Percentiles rank a stretch among this genome's conserved stretches.
Evolutionary conservation across 2,888 invertebrate genomes (phyloP).

Genomic region (Baronia brevicornis): DNA sequence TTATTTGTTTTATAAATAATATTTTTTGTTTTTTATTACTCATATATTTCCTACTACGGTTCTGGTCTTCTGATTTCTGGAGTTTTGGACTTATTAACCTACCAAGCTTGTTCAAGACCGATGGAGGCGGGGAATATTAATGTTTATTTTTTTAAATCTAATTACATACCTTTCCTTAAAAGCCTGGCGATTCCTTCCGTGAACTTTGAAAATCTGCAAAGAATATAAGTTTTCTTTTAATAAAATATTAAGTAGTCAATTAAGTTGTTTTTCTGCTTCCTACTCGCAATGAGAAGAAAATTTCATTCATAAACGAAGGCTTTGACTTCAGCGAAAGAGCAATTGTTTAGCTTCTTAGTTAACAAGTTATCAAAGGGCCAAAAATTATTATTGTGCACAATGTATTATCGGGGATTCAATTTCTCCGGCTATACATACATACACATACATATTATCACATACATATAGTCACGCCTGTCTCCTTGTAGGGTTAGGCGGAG

Average conservation of each 20-base stretch:
- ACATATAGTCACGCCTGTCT: too few relatives aligned
- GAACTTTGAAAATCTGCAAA: slow-evolving; percentile 29
- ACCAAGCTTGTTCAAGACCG: too few relatives aligned
- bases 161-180: slow-evolving; percentile 29
- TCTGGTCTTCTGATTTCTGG: too few relatives aligned
- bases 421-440: too few relatives aligned
- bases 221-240: slow-evolving; percentile 20
- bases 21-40: too few relatives aligned
- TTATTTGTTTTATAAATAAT: too few relatives aligned
- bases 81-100: too few relatives aligned
- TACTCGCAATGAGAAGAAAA: slow-evolving; percentile 7
- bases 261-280: slow-evolving; percentile 5
- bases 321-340: slow-evolving; percentile 5
- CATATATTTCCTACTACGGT: too few relatives aligned
- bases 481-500: too few relatives aligned
- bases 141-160: slow-evolving; percentile 19
- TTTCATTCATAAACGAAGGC: slow-evolving; percentile 8
- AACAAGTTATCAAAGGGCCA: slow-evolving; percentile 22
- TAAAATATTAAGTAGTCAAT: slow-evolving; percentile 11
- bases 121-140: too few relatives aligned
- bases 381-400: slow-evolving; percentile 37
- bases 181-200: slow-evolving; percentile 21
- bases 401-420: too few relatives aligned
- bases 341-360: slow-evolving; percentile 8
- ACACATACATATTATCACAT: too few relatives aligned